Base-by-base conservation (phyloP, 2,113 vertebrate genomes). In the Ifrita kowaldi region DNA sequence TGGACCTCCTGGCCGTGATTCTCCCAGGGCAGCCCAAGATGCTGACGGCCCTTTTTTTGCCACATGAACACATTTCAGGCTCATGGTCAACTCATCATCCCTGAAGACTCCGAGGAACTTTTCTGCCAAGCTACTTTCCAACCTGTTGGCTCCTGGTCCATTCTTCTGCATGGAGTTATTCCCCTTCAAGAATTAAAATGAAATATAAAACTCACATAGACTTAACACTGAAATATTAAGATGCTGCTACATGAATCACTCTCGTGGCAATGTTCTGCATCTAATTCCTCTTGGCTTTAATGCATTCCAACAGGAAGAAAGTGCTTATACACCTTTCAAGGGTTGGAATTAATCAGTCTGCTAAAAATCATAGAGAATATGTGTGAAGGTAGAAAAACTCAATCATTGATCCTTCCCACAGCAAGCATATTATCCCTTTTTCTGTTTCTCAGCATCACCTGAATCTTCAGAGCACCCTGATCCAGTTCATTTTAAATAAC, bases 31-130 rank as follows among this genome's bases (percentile, higher is more conserved):
- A 57, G 10, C 10, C 30, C 57, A 44, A 47, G 20, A 11, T 13
- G 30, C 17, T 30, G 4, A 10, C 52, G 55, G 3, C 1, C 27
- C 24, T 57, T 67, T 42, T 28, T 22, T 15, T 46, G 16, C 13
- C 62, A 35, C 3, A 9, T 23, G 17, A 42, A 21, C 35, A 69
- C 22, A 32, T 24, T n/a, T 17, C 10, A 77, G 35, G 7, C 13
- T 82, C 21, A 3, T 22, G 16, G 39, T 13, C 27, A 71, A 2
- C 16, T 19, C 47, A 21, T 28, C 30, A 17, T 50, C 7, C 19
- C 23, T 2, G 1, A 50, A 6, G 13, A 41, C 17, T 52, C 20
- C 1, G 1, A 65, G 6, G 7, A 30, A 62, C 1, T 37, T 78
- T 53, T 42, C 23, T 63, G 15, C 9, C 42, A n/a, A 62, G 7